Conservation (phyloP, 1,140 invertebrate genomes). For the Bombus superbus region DNA sequence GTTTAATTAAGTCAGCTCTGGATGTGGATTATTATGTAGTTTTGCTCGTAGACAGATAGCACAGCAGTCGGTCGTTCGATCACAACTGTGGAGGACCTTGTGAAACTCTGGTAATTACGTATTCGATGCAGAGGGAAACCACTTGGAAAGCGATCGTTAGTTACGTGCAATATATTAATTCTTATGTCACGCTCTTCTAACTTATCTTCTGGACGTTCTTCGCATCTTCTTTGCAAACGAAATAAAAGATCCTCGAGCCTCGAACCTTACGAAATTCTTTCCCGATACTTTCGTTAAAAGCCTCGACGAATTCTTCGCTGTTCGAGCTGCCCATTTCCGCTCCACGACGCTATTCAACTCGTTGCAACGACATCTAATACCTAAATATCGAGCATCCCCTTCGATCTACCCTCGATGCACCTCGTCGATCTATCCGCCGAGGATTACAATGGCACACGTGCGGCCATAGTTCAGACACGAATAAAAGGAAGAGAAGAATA, state of each 20-base stretch:
- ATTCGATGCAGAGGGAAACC: not conserved
- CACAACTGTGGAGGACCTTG: not conserved
- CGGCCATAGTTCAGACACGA: not conserved
- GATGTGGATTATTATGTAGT: not conserved
- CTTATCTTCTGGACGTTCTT: too few species aligned
- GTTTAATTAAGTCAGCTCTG: not conserved
- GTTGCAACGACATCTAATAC: not conserved
- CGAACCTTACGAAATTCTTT: too few species aligned
- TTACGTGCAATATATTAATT: not conserved
- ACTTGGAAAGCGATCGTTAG: not conserved
- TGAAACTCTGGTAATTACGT: slow-evolving; percentile 1
- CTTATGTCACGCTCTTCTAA: not conserved
- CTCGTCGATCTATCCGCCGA: not conserved
- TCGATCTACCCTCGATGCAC: not conserved
- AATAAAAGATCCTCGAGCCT: not conserved
- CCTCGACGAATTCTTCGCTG: not conserved
- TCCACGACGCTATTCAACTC: not conserved
- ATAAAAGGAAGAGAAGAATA: not conserved
- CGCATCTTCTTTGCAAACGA: too few species aligned
- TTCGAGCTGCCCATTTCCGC: not conserved
- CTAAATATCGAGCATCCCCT: slow-evolving; percentile 1
- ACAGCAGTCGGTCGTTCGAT: not conserved
- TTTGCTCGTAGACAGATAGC: not conserved
- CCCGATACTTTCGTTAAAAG: not conserved
- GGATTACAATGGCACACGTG: slow-evolving; percentile 13